Percentiles rank a stretch among this genome's conserved stretches.
Evolutionary conservation across 2,113 vertebrate genomes (phyloP).

Genomic region (Micromys minutus): DNA sequence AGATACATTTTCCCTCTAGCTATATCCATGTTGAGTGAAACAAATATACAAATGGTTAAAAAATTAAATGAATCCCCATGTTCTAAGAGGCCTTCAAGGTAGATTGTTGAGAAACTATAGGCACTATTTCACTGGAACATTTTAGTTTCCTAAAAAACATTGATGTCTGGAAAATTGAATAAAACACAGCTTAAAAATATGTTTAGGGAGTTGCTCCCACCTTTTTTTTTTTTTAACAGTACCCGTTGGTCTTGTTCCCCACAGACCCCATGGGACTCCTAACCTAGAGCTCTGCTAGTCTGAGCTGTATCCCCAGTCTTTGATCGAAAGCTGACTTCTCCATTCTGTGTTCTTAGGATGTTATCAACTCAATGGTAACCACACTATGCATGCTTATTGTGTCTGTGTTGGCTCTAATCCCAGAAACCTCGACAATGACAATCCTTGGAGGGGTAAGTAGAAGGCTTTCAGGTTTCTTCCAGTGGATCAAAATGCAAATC

Average conservation of each 20-base stretch:
- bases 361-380: conserved; percentile 88
- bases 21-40: background rate
- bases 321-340: conserved; percentile 34
- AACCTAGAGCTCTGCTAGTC: background rate
- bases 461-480: background rate
- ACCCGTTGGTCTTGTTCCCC: background rate
- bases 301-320: background rate
- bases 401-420: conserved; percentile 84
- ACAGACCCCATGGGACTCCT: background rate
- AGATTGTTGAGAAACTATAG: background rate
- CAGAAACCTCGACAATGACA: conserved; percentile 75
- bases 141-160: conserved; percentile 37
- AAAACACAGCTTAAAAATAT: background rate
- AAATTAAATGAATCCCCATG: background rate
- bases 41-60: background rate
- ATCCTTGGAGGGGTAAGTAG: conserved; percentile 92
- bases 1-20: background rate
- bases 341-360: conserved; percentile 86
- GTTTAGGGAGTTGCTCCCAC: background rate
- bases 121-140: background rate
- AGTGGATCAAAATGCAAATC: conserved; percentile 13
- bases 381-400: conserved; percentile 85
- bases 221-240: background rate
- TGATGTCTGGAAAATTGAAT: background rate
- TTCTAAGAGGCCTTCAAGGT: conserved; percentile 5